Base-by-base conservation (phyloP, 2,113 vertebrate genomes). In the Lagenorhynchus albirostris region DNA sequence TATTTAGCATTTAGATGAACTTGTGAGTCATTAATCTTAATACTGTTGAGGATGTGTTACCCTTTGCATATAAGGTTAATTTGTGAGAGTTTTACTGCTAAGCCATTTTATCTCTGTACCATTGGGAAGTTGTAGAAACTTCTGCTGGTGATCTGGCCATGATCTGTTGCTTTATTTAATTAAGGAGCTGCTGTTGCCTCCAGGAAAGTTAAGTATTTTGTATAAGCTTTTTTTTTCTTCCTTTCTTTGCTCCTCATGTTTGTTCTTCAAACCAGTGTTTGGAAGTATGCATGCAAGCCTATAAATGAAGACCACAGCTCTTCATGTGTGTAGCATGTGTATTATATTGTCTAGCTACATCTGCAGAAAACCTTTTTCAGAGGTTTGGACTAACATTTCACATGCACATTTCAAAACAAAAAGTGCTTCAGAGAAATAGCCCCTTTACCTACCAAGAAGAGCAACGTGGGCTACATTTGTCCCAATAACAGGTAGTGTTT, bases 311-410 rank as follows among this genome's bases (percentile, higher is more conserved):
- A 94, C 84, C 60, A 70, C 84, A 82, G 1, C 67, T 87, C 71
- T 94, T 91, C 53, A 33, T 84, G 83, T 84, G 65, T 96, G 90
- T 91, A 81, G 89, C 83, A 79, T 94, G 65, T 96, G 21, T 81
- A n/a, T 68, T 74, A 53, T 68, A 58, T 47, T 62, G 86, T 92
- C 96, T 88, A 41, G 89, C 77, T 92, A 20, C 73, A 94, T 94
- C 67, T 94, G 74, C 60, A 74, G 50, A 87, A 85, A 76, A 68
- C 85, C 95, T 88, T 96, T n/a, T 41, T 74, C 87, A 90, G 96
- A 95, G 95, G 76, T 95, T 89, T 94, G 90, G 87, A 92, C 88
- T 97, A 26, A 89, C 71, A 62, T 90, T 94, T 97, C 84, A 92
- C 74, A 60, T 88, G 65, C 67, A 25, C 94, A 94, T 97, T 97